Conservation (phyloP, 2,113 vertebrate genomes). For the Alosa alosa region DNA sequence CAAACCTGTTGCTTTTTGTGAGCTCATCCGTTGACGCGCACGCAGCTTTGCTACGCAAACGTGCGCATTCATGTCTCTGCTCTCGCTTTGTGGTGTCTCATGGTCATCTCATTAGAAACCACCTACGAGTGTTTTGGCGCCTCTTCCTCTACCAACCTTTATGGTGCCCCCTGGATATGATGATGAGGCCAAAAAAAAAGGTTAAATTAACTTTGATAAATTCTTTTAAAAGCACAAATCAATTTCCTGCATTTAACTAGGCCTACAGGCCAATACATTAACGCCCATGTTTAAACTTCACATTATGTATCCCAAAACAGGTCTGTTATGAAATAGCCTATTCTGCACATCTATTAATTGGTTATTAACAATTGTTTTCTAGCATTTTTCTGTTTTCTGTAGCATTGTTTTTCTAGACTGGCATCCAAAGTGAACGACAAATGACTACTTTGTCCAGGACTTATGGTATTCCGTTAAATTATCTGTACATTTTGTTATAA, state of each 20-base stretch:
- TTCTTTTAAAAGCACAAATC: background rate
- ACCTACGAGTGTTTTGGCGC: conserved; percentile 8
- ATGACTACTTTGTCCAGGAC: background rate
- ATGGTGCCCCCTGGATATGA: background rate
- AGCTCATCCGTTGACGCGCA: conserved; percentile 47
- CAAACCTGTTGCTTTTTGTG: conserved; percentile 53
- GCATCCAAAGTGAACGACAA: background rate
- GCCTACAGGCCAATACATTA: background rate
- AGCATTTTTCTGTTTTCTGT: background rate
- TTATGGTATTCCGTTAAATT: background rate
- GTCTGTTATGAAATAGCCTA: background rate
- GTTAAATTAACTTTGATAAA: background rate
- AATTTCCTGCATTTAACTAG: background rate
- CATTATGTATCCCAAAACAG: background rate
- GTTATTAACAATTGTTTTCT: background rate
- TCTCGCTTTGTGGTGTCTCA: background rate
- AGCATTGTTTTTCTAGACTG: background rate
- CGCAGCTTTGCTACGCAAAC: conserved; percentile 45
- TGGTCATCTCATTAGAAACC: background rate
- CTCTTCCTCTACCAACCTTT: background rate
- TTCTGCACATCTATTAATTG: background rate
- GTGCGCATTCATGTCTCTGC: conserved; percentile 59
- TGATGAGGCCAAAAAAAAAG: background rate
- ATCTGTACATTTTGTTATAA: no score
- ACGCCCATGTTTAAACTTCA: no score